phyloP scores from a whole-genome alignment of 2,888 invertebrate species.

The Hydropsyche betteni region DNA sequence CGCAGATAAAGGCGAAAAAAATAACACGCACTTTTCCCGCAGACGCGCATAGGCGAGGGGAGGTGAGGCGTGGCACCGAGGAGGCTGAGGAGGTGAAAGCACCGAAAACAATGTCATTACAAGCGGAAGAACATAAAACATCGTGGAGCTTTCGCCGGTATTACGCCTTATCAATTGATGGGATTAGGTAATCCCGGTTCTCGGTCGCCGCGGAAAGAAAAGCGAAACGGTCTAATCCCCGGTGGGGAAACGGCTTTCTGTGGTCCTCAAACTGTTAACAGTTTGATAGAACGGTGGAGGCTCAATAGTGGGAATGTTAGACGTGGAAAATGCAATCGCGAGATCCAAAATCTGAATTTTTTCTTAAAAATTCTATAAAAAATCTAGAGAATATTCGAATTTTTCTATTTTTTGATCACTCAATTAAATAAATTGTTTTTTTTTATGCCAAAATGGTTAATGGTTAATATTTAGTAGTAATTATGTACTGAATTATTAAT shows the following conservation, averaged over 20 bases:
- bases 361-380: too few species aligned
- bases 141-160: conserved; percentile 44
- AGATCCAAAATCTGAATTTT: too few species aligned
- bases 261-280: neutral
- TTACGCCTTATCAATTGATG: conserved; percentile 52
- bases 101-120: conserved; percentile 51
- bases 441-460: too few species aligned
- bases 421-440: too few species aligned
- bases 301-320: too few species aligned
- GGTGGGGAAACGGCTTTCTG: conserved; percentile 51
- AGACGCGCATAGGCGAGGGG: conserved; percentile 1
- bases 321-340: too few species aligned
- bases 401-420: too few species aligned
- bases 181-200: conserved; percentile 50
- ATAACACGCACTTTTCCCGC: neutral
- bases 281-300: too few species aligned
- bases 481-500: too few species aligned
- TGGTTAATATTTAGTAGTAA: too few species aligned
- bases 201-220: conserved; percentile 35
- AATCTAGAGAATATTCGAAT: too few species aligned
- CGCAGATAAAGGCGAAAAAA: conserved; percentile 37
- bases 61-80: neutral
- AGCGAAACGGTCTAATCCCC: conserved; percentile 57
- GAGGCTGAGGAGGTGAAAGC: neutral
- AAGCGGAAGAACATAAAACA: conserved; percentile 47